Evolutionary conservation across 2,797 vertebrate genomes (phyloP).

Genomic region (Sebastes kiyomatsui): DNA sequence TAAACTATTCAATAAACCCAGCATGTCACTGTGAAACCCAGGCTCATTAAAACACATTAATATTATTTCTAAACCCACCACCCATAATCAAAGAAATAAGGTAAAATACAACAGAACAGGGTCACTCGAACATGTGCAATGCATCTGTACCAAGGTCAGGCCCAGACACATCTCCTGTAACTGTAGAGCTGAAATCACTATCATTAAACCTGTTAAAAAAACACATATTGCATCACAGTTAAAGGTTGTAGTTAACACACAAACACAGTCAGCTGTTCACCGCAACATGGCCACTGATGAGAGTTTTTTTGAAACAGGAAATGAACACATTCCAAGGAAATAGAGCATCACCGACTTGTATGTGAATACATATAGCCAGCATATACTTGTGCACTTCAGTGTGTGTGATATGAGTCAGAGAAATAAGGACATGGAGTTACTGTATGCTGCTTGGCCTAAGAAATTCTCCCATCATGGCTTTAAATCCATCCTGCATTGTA

Average conservation of each 20-base stretch:
- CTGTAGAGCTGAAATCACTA: not conserved
- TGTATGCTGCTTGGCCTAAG: not conserved
- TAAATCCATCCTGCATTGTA: not conserved
- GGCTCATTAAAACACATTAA: not conserved
- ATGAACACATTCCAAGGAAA: not conserved
- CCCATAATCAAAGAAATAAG: not conserved
- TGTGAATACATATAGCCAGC: not conserved
- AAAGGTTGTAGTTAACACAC: not conserved
- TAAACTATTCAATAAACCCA: not conserved
- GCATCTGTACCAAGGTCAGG: not conserved
- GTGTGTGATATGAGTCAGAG: not conserved
- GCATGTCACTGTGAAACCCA: not conserved
- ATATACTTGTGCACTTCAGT: not conserved
- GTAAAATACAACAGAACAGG: not conserved
- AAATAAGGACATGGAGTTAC: not conserved
- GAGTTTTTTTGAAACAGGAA: slow-evolving; percentile 3
- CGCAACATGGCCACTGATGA: not conserved
- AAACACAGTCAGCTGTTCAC: not conserved
- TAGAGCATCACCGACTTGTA: not conserved
- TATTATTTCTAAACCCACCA: not conserved
- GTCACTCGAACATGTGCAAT: not conserved
- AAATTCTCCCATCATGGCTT: not conserved
- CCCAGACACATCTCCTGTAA: not conserved
- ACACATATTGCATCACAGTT: not conserved
- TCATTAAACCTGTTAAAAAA: not conserved